A percentile compares a stretch with the other conserved stretches of the same genome.
Evolutionary conservation across 1,140 invertebrate genomes (phyloP).

Genomic region (Acyrthosiphon pisum): DNA sequence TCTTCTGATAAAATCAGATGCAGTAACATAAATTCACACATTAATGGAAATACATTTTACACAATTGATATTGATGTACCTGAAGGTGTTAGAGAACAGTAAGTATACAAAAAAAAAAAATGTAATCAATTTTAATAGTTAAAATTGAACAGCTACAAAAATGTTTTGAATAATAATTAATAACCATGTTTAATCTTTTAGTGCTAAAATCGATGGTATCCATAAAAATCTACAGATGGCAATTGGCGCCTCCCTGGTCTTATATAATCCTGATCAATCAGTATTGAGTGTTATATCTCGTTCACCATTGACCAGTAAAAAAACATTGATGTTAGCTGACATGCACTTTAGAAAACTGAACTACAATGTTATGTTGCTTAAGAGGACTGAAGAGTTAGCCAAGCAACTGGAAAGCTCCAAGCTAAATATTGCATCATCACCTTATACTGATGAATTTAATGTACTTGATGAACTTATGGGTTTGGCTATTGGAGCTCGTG

Average conservation of each 20-base stretch:
- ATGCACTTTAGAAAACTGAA: constrained; percentile 94
- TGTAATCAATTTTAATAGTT: neutral
- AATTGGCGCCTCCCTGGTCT: constrained; percentile 84
- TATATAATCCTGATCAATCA: constrained; percentile 82
- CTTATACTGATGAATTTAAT: constrained; percentile 87
- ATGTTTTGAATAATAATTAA: neutral
- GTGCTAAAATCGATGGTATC: constrained; percentile 87
- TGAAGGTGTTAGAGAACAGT: constrained; percentile 92
- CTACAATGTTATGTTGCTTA: constrained; percentile 89
- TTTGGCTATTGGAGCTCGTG: constrained; percentile 92
- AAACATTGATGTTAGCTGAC: constrained; percentile 86
- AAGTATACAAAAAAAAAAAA: constrained; percentile 66
- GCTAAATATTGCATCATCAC: constrained; percentile 69
- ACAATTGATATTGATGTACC: constrained; percentile 95
- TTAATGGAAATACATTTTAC: constrained; percentile 87
- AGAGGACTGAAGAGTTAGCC: constrained; percentile 95
- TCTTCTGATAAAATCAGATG: constrained; percentile 81
- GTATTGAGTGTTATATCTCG: constrained; percentile 80
- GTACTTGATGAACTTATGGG: constrained; percentile 97
- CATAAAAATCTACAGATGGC: constrained; percentile 95
- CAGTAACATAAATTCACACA: constrained; percentile 81
- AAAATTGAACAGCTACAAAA: neutral
- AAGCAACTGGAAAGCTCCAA: constrained; percentile 91
- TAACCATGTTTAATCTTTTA: constrained; percentile 64
- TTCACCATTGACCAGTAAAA: constrained; percentile 75